Evolutionary conservation across 2,113 vertebrate species (phyloP), one percentile per base, ranked within the genome.

Genomic region (Nerophis lumbriciformis): DNA sequence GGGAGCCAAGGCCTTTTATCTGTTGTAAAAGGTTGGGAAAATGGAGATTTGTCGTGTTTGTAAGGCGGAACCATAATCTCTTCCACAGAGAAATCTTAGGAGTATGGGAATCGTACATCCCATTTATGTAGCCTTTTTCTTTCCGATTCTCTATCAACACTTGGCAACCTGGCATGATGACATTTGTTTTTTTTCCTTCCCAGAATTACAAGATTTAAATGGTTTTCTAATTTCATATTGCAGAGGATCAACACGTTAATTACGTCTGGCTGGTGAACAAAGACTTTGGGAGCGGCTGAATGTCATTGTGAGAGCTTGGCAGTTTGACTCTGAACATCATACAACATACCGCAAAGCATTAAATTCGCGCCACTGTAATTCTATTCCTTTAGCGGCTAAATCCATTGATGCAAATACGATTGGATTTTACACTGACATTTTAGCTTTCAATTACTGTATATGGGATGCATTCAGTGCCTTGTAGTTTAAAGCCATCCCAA

Each of bases 1-100:
- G 59, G 70, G 78, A 85, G 84, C 76, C 72, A 61, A 78, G 64
- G 67, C 68, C 71, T 64, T 87, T 88, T 80, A 89, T 86, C 82
- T 79, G 68, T 73, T 78, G 73, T 84, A 79, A 83, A 88, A 85
- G 82, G 82, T 82, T 82, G 78, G 71, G 71, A 79, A 87, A 85
- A 86, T 82, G 65, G 69, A 82, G 83, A 87, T 87, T 85, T 83
- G 76, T 77, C 69, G 48, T 82, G 82, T 83, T 84, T 85, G 81
- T 86, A 75, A 79, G 71, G 82, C 59, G 21, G 55, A 85, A 69
- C 66, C 59, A 67, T 83, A 85, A 88, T 86, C 79, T 82, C 71
- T 63, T 76, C 66, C 67, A 74, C 63, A 52, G 72, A 73, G 69
- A 75, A 79, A 82, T 80, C 56, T 56, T 67, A 66, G 73, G 73